phyloP scores from a whole-genome alignment of 1,140 invertebrate genomes.

The Hypsibius dujardini region DNA sequence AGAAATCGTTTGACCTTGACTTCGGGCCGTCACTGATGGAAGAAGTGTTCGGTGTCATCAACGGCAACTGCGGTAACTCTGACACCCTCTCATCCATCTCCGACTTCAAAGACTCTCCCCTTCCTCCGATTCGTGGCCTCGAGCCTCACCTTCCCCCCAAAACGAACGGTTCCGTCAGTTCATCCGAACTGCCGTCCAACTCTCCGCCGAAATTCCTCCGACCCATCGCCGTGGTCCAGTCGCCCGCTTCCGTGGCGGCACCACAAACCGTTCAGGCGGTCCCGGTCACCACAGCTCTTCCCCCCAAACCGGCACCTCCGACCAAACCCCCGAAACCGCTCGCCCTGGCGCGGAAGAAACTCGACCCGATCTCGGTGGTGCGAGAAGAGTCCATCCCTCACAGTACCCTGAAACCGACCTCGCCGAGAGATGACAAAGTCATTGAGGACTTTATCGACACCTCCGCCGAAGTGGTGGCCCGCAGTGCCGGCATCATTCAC shows the following conservation, averaged over 20 bases:
- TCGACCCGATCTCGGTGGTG: conserved; percentile 17
- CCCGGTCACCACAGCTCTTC: background rate
- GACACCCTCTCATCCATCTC: conserved; percentile 20
- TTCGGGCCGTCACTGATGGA: conserved; percentile 78
- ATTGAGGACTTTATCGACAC: conserved; percentile 78
- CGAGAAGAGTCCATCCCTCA: conserved; percentile 10
- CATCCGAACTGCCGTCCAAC: conserved; percentile 2
- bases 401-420: conserved; percentile 63
- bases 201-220: conserved; percentile 15
- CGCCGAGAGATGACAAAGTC: conserved; percentile 75
- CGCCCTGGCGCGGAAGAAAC: conserved; percentile 26
- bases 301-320: conserved; percentile 28
- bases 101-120: conserved; percentile 21
- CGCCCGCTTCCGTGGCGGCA: background rate
- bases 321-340: conserved; percentile 9
- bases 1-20: conserved; percentile 51
- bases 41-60: conserved; percentile 68
- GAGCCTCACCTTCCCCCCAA: background rate
- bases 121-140: background rate
- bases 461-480: conserved; percentile 72
- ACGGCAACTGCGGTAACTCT: conserved; percentile 27
- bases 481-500: conserved; percentile 44
- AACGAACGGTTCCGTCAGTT: conserved; percentile 20
- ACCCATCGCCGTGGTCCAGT: conserved; percentile 18
- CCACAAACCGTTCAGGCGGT: background rate